Percentiles rank a stretch among this genome's conserved stretches.
Conservation (phyloP, 2,888 invertebrate species). For the Invenusta paracnida region DNA sequence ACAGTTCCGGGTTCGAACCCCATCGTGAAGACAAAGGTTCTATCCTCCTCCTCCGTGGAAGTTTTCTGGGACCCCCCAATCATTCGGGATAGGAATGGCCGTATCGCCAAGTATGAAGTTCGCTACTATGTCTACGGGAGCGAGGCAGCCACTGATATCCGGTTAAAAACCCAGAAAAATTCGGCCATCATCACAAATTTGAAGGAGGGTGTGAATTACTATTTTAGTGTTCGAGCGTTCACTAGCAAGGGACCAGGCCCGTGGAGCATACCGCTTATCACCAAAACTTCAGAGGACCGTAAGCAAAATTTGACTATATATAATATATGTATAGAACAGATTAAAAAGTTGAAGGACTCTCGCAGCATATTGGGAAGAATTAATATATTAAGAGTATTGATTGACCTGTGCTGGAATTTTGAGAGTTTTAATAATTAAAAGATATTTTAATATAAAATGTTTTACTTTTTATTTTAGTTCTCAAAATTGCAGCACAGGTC, state of each 20-base stretch:
- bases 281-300: not conserved
- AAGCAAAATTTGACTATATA: no score
- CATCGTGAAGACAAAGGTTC: not conserved
- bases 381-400: no score
- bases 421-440: no score
- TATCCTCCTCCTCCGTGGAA: conserved; percentile 6
- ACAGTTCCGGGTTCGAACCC: not conserved
- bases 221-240: not conserved
- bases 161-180: not conserved
- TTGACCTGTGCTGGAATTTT: no score
- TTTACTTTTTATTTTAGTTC: no score
- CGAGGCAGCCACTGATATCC: not conserved
- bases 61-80: conserved; percentile 7
- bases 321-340: no score
- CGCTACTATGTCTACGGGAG: not conserved
- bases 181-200: not conserved
- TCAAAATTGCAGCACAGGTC: no score
- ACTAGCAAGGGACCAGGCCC: conserved; percentile 1
- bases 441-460: no score
- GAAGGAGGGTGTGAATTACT: conserved; percentile 9
- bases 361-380: no score
- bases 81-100: conserved; percentile 29
- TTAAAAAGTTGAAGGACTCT: no score
- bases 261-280: not conserved
- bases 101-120: conserved; percentile 21